phyloP scores from a whole-genome alignment of 2,888 invertebrate species.

The Scaptomyza caliginosa region DNA sequence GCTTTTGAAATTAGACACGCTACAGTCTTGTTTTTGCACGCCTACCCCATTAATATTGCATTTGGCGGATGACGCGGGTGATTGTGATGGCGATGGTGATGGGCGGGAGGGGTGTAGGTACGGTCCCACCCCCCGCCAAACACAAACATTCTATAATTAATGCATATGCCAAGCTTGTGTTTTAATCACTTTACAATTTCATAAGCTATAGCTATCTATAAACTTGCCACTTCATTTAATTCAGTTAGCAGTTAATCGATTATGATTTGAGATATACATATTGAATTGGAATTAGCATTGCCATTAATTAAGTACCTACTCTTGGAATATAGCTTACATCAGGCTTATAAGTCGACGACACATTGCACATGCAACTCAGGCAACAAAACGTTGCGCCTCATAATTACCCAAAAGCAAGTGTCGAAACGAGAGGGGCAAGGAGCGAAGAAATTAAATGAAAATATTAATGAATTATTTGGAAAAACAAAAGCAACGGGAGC shows the following conservation, averaged over 20 bases:
- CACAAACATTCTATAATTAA: background rate
- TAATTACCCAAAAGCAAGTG: slow-evolving; percentile 70
- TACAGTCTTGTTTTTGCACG: slow-evolving; percentile 20
- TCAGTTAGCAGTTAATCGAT: background rate
- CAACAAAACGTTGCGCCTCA: slow-evolving; percentile 72
- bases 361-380: slow-evolving; percentile 72
- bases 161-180: slow-evolving; percentile 1
- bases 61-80: no score
- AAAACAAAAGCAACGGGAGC: slow-evolving; percentile 67
- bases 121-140: no score
- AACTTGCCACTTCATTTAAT: slow-evolving; percentile 4
- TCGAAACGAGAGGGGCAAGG: background rate
- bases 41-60: slow-evolving; percentile 8
- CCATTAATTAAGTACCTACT: no score
- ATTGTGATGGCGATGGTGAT: no score
- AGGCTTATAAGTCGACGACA: no score
- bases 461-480: slow-evolving; percentile 84
- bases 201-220: background rate
- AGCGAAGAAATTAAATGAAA: slow-evolving; percentile 52
- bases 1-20: slow-evolving; percentile 14
- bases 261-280: background rate
- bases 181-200: background rate
- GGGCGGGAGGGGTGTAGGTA: no score
- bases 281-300: background rate
- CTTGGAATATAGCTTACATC: no score